Evolutionary conservation across 2,888 invertebrate genomes (phyloP), one percentile per base, ranked within the genome.

Genomic region (Adineta ricciae): DNA sequence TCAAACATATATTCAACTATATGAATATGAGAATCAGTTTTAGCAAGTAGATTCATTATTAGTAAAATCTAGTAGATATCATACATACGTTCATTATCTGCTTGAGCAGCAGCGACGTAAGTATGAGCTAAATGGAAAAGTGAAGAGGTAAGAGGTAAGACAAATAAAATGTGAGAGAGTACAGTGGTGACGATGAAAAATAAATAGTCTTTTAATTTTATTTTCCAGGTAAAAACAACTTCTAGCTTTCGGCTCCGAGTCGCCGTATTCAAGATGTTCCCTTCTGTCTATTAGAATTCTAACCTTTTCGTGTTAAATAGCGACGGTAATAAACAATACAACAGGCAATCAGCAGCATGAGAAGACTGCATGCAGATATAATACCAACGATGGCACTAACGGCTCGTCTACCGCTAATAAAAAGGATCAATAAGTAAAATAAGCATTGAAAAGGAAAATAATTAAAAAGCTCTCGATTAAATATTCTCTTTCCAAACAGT

Each of bases 241-340:
- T n/a, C n/a, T n/a, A n/a, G n/a, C n/a, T n/a, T n/a, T n/a, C n/a
- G n/a, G n/a, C n/a, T n/a, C n/a, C n/a, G n/a, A n/a, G n/a, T n/a
- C n/a, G n/a, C n/a, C n/a, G n/a, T n/a, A n/a, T n/a, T n/a, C n/a
- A n/a, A n/a, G n/a, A n/a, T n/a, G n/a, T n/a, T n/a, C n/a, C n/a
- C n/a, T n/a, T n/a, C n/a, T n/a, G n/a, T n/a, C n/a, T n/a, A n/a
- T n/a, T n/a, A n/a, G n/a, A 32, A 78, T 78, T 41, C 41, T 38
- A 41, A 78, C 78, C 78, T 78, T 78, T 78, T 78, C 78, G 38
- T 41, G 11, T 24, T n/a, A 78, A 38, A 41, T 41, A 41, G 4
- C 78, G 78, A 41, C 78, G 78, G n/a, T 78, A 78, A 41, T 41
- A 78, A 24, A 78, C 78, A 9, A 78, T 9, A 78, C 78, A 78